Evolutionary conservation across 2,797 vertebrate genomes (phyloP), one percentile per base, ranked within the genome.

Genomic region (Liparis tanakae): DNA sequence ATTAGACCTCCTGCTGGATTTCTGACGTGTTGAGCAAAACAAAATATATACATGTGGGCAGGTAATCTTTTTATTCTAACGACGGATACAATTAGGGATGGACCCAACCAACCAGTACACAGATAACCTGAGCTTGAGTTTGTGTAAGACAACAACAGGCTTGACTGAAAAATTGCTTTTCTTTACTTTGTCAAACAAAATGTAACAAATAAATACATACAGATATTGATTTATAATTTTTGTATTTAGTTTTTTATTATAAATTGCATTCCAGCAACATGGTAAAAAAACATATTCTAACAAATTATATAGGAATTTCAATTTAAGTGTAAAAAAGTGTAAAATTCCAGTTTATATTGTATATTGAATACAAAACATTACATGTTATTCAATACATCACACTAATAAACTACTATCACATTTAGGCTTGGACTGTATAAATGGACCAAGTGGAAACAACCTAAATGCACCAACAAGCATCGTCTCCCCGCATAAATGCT

Each of bases 401-500:
- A 30, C 25, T 30, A 30, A 30, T 30, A 30, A 30, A 30, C 25
- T 30, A 30, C 25, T 30, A 30, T 30, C 25, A 30, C 25, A 30
- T 30, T 30, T 30, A 30, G 46, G 8, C 8, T 46, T 37, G 20
- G 15, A 51, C 37, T 15, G 5, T 37, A 55, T 37, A 37, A 70
- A 63, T 33, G 9, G 64, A 65, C 30, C 39, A 50, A 48, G 18
- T 48, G n/a, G 48, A 51, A 51, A 51, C 54, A 43, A 30, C 20
- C n/a, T 20, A 33, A 63, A 53, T 30, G 59, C 30, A 53, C 36
- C 36, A 57, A 12, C 33, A 30, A 30, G 25, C 25, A 30, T 30
- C 18, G 9, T 20, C 36, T 67, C 7, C 6, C 14, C n/a, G 22
- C 20, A 54, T 25, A 30, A 13, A 20, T 44, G 22, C 10, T 48